Conservation (phyloP, 2,888 invertebrate species). For the Carcina quercana region DNA sequence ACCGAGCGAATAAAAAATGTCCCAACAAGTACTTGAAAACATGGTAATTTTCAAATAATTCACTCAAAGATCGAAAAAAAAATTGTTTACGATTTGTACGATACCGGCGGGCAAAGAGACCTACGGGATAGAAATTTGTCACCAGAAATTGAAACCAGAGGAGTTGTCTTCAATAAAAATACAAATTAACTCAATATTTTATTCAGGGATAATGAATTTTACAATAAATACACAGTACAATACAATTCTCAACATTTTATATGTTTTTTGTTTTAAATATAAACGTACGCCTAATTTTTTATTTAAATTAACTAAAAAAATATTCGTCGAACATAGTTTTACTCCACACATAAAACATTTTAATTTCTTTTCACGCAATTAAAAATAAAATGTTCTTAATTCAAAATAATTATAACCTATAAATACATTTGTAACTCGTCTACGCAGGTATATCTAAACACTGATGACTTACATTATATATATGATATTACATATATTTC, state of each 20-base stretch:
- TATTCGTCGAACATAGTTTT: too few species aligned
- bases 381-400: constrained; percentile 17
- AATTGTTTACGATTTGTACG: too few species aligned
- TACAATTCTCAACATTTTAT: constrained; percentile 58
- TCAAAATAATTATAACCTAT: constrained; percentile 41
- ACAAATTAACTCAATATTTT: constrained; percentile 62
- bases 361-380: too few species aligned
- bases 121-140: too few species aligned
- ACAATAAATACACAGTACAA: constrained; percentile 61
- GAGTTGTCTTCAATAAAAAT: constrained; percentile 13
- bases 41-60: too few species aligned
- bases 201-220: constrained; percentile 66
- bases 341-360: too few species aligned
- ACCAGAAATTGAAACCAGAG: too few species aligned
- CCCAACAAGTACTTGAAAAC: too few species aligned
- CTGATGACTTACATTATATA: constrained; percentile 49
- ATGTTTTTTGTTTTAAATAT: constrained; percentile 39
- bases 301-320: constrained; percentile 3
- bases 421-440: constrained; percentile 48
- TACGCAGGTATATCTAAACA: constrained; percentile 49
- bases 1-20: too few species aligned
- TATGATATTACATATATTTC: constrained; percentile 60
- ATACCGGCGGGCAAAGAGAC: too few species aligned
- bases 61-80: too few species aligned
- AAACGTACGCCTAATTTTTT: constrained; percentile 31